Evolutionary conservation across 2,113 vertebrate species (phyloP).

Genomic region (Muntiacus reevesi): DNA sequence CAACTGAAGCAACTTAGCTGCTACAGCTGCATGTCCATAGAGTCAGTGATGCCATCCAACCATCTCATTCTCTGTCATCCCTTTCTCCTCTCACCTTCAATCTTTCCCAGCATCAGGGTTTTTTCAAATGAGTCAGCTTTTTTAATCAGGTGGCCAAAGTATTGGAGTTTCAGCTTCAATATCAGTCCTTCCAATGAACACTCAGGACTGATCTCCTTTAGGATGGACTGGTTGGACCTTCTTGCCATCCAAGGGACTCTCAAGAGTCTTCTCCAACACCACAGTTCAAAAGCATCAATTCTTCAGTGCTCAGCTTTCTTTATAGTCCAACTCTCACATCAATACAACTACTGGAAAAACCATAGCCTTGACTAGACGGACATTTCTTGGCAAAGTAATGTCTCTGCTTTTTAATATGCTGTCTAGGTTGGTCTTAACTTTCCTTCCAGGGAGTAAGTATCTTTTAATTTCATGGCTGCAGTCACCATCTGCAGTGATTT

Average conservation of each 20-base stretch:
- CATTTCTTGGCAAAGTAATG: background rate
- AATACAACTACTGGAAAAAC: background rate
- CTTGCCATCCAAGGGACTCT: background rate
- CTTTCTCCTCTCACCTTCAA: background rate
- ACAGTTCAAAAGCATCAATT: background rate
- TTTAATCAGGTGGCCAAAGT: background rate
- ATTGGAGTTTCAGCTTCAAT: background rate
- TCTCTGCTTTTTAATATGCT: background rate
- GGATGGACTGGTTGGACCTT: background rate
- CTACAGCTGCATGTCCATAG: background rate
- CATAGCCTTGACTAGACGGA: background rate
- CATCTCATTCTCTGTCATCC: rapidly evolving
- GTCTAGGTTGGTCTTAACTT: background rate
- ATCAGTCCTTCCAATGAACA: background rate
- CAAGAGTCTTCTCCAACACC: background rate
- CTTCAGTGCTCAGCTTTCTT: background rate
- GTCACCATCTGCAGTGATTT: background rate
- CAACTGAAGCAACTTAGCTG: no score
- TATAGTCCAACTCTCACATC: background rate
- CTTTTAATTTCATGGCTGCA: background rate
- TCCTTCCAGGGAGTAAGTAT: background rate
- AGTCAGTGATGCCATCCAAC: background rate
- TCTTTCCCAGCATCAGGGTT: background rate
- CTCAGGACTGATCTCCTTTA: background rate
- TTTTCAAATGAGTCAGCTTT: background rate